phyloP scores from a whole-genome alignment of 2,888 invertebrate genomes.

The Oxycera nigricornis region DNA sequence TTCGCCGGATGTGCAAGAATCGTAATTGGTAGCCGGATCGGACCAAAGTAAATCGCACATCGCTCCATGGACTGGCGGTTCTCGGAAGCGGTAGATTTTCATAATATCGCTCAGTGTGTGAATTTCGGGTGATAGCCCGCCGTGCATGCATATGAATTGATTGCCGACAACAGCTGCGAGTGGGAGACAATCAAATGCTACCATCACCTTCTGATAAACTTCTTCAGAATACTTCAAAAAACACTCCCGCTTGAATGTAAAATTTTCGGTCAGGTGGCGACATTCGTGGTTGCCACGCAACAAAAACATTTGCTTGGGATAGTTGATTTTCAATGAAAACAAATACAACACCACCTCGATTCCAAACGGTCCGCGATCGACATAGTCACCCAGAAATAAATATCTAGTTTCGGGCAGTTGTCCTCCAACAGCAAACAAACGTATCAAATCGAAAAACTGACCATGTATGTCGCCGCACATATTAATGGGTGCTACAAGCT shows the following conservation, averaged over 20 bases:
- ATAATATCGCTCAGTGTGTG: constrained; percentile 95
- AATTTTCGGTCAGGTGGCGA: constrained; percentile 98
- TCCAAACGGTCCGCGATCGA: constrained; percentile 89
- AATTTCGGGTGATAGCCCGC: constrained; percentile 96
- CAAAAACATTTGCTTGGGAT: constrained; percentile 94
- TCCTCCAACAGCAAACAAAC: constrained; percentile 97
- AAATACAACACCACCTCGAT: constrained; percentile 90
- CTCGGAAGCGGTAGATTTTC: constrained; percentile 96
- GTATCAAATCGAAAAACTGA: constrained; percentile 99
- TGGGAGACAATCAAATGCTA: constrained; percentile 97
- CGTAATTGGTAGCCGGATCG: constrained; percentile 94
- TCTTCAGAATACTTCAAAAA: constrained; percentile 98
- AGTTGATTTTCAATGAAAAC: constrained; percentile 96
- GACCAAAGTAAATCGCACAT: constrained; percentile 99
- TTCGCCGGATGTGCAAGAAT: constrained; percentile 90
- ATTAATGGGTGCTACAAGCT: constrained; percentile 97
- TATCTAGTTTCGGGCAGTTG: constrained; percentile 95
- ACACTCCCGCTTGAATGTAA: constrained; percentile 99
- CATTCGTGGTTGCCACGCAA: constrained; percentile 98
- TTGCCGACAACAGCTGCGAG: constrained; percentile 98
- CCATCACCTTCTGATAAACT: constrained; percentile 98
- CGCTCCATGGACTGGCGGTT: constrained; percentile 95
- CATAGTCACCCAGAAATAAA: constrained; percentile 98
- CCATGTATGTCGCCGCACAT: constrained; percentile 99
- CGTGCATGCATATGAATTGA: constrained; percentile 98